These are phyloP conservation scores for Carassius carassius DNA, from an alignment of 2,113 vertebrate species.

Conservation along the genomic window DNA sequence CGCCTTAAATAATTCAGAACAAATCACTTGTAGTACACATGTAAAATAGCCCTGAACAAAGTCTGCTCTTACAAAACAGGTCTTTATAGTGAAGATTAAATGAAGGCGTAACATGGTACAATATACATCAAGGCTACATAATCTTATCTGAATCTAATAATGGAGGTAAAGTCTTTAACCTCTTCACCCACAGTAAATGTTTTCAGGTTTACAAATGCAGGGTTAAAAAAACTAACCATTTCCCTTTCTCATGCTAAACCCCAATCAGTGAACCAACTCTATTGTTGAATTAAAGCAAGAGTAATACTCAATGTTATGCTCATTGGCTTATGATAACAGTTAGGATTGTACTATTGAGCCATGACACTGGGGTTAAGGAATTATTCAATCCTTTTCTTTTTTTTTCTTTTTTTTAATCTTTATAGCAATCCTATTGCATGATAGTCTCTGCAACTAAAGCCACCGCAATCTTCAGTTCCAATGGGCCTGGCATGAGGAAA, in stretches of 20 bases:
- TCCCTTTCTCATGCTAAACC: slow-evolving; percentile 19
- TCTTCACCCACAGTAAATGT: slow-evolving; percentile 11
- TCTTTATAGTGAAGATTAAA: neutral
- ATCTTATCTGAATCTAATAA: slow-evolving; percentile 11
- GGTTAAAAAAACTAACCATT: neutral
- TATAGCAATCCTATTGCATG: slow-evolving; percentile 56
- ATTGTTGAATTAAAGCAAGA: neutral
- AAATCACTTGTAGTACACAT: neutral
- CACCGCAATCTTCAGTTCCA: slow-evolving; percentile 43
- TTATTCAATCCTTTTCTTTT: neutral
- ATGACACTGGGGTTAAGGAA: neutral
- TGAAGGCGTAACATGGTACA: neutral
- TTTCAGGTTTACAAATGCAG: neutral
- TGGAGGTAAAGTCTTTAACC: neutral
- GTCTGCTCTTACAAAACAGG: neutral
- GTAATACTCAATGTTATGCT: neutral
- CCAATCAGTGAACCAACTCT: neutral
- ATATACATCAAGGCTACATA: neutral
- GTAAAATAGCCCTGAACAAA: neutral
- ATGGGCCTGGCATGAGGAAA: slow-evolving; percentile 13
- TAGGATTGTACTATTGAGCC: slow-evolving; percentile 13
- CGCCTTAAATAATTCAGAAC: neutral
- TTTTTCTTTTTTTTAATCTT: slow-evolving; percentile 19
- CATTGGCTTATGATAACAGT: neutral
- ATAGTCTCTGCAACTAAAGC: slow-evolving; percentile 54